Conservation (phyloP, 2,888 invertebrate species). For the Mesorhabditis belari region DNA sequence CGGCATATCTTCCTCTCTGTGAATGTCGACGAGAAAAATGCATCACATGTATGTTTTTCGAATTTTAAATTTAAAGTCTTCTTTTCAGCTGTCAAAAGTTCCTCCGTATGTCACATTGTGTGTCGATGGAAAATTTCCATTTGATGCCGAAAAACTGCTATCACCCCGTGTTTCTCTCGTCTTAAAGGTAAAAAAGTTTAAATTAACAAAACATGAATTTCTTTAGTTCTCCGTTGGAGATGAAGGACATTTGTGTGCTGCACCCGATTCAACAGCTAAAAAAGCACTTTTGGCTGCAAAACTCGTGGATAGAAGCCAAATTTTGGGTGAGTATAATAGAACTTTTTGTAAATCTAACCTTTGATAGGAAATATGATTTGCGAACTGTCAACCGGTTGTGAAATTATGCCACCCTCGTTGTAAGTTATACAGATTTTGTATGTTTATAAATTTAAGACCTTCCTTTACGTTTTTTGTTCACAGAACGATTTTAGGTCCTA, state of each 20-base stretch:
- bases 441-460: no score
- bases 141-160: conserved; percentile 29
- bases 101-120: conserved; percentile 43
- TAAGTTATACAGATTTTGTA: no score
- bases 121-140: conserved; percentile 36
- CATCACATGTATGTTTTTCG: conserved; percentile 8
- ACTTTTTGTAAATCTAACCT: not conserved
- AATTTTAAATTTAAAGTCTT: no score
- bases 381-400: conserved; percentile 45
- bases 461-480: no score
- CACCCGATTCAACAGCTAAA: conserved; percentile 43
- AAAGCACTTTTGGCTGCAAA: conserved; percentile 39
- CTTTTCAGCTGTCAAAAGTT: conserved; percentile 18
- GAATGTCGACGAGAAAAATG: conserved; percentile 31
- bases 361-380: conserved; percentile 40
- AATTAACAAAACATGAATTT: not conserved
- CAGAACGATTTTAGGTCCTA: no score
- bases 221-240: conserved; percentile 15
- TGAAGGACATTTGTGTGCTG: conserved; percentile 43
- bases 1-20: conserved; percentile 37
- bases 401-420: conserved; percentile 46
- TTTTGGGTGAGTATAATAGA: conserved; percentile 15
- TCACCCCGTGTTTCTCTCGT: conserved; percentile 35
- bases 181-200: conserved; percentile 25
- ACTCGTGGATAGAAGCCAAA: conserved; percentile 24